phyloP scores from a whole-genome alignment of 2,888 invertebrate species.

The Vesta saturnalis region DNA sequence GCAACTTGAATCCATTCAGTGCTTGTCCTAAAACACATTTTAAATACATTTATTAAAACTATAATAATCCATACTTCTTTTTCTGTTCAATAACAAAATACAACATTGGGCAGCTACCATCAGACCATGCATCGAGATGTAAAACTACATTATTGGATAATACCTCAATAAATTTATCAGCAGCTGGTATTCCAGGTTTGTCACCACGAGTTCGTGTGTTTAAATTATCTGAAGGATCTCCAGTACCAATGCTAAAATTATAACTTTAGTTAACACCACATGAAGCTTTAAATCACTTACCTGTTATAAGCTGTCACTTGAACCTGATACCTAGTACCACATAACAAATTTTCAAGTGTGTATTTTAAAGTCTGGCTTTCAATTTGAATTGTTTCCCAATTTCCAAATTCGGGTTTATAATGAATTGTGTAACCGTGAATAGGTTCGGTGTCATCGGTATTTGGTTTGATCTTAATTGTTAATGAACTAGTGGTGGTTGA shows the following conservation, averaged over 20 bases:
- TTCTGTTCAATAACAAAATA: constrained; percentile 96
- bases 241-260: constrained; percentile 79
- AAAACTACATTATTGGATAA: constrained; percentile 93
- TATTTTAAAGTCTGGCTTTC: constrained; percentile 78
- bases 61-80: constrained; percentile 76
- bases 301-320: constrained; percentile 93
- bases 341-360: constrained; percentile 87
- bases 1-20: constrained; percentile 95
- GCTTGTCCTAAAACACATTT: constrained; percentile 69
- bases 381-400: constrained; percentile 89
- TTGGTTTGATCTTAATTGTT: constrained; percentile 77
- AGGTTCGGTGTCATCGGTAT: constrained; percentile 84
- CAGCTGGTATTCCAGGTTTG: constrained; percentile 92
- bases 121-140: constrained; percentile 92
- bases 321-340: constrained; percentile 93
- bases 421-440: constrained; percentile 92
- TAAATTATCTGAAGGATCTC: constrained; percentile 88
- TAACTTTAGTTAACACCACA: not conserved
- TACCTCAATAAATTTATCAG: constrained; percentile 89
- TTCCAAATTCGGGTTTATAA: constrained; percentile 94
- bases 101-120: constrained; percentile 94
- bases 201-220: constrained; percentile 92
- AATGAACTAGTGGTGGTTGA: constrained; percentile 80
- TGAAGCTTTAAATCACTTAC: constrained; percentile 62
- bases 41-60: not conserved